A percentile compares a stretch with the other conserved stretches of the same genome.
phyloP scores from a whole-genome alignment of 92 coral and sea anemone genomes.

The Chrysogorgia sp. region DNA sequence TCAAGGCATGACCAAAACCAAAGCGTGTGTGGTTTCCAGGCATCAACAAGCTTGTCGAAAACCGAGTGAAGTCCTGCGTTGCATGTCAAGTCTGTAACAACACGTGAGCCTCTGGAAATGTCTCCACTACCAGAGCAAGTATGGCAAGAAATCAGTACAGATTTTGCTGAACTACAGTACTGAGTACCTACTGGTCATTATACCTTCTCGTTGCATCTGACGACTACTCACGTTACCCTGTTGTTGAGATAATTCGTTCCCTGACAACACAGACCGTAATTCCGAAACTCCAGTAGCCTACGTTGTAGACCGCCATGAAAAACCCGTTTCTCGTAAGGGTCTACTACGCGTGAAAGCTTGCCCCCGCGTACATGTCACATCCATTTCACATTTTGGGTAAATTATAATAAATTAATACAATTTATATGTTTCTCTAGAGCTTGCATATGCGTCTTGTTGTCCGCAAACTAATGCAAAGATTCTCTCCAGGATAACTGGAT shows the following conservation, averaged over 20 bases:
- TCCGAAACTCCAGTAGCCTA: neutral
- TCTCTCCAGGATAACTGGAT: no score
- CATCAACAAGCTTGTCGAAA: conserved; percentile 34
- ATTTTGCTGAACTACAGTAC: neutral
- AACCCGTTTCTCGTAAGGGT: conserved; percentile 56
- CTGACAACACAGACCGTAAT: neutral
- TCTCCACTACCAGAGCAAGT: conserved; percentile 19
- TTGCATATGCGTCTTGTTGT: no score
- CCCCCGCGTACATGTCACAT: no score
- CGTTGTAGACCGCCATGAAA: conserved; percentile 52
- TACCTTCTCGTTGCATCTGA: conserved; percentile 21
- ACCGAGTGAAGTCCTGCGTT: conserved; percentile 10
- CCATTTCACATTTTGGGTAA: no score
- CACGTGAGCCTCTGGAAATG: conserved; percentile 11
- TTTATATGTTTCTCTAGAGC: no score
- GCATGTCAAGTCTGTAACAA: conserved; percentile 17
- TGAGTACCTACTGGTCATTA: no score
- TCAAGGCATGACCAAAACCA: conserved; percentile 25
- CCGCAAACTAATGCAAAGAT: no score
- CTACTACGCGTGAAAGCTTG: no score
- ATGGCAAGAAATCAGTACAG: conserved; percentile 20
- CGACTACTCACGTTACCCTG: conserved; percentile 16
- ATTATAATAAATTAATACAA: no score
- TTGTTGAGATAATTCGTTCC: neutral
- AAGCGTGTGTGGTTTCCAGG: conserved; percentile 11